These are phyloP conservation scores for Brachypteracias leptosomus DNA, from an alignment of 2,113 vertebrate genomes.

Conservation along the genomic window DNA sequence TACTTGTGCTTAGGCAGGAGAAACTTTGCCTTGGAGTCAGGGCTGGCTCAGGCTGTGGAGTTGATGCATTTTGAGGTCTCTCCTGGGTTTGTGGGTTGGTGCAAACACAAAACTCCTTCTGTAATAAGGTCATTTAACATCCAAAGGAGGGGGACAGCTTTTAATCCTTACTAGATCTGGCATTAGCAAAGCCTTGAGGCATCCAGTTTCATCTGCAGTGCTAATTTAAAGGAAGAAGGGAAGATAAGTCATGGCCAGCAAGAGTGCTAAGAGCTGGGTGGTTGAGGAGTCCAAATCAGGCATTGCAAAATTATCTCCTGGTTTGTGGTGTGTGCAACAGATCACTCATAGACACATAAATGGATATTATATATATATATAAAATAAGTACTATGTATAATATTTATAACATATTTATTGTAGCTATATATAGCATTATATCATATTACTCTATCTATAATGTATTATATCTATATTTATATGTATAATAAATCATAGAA, in stretches of 20 bases:
- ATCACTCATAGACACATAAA: accelerated
- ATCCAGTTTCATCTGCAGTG: neutral
- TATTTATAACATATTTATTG: neutral
- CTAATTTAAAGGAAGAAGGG: neutral
- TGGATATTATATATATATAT: accelerated
- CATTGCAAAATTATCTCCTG: neutral
- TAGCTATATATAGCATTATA: neutral
- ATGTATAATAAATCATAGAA: too few relatives aligned
- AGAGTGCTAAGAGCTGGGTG: neutral
- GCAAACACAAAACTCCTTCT: neutral
- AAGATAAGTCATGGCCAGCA: neutral
- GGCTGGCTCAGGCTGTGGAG: accelerated
- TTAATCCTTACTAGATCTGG: neutral
- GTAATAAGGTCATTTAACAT: neutral
- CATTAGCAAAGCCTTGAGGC: neutral
- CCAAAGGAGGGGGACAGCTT: neutral
- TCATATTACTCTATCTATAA: neutral
- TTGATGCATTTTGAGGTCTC: neutral
- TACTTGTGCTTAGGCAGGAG: neutral
- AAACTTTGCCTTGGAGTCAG: neutral
- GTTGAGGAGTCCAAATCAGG: neutral
- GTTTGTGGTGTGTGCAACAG: neutral
- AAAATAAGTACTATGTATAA: too few relatives aligned
- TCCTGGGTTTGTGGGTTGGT: neutral
- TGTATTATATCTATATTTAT: neutral